These are phyloP conservation scores for Aspiorhynchus laticeps DNA, from an alignment of 2,113 vertebrate species.

Conservation along the genomic window DNA sequence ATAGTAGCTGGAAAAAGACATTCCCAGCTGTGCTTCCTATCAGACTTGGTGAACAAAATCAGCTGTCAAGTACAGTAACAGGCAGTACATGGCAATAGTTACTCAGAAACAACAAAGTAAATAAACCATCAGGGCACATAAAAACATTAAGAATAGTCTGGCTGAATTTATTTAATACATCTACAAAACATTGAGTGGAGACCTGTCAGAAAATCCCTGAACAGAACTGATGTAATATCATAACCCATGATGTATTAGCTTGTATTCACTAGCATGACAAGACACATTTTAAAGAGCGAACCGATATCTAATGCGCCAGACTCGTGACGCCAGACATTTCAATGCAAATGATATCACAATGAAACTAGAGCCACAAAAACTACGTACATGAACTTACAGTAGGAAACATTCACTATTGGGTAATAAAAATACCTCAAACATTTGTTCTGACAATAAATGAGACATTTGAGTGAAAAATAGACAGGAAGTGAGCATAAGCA, in stretches of 20 bases:
- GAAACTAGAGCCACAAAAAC: background rate
- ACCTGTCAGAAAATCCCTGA: background rate
- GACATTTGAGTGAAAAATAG: background rate
- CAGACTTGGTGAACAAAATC: no score
- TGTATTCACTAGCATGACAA: background rate
- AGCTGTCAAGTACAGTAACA: no score
- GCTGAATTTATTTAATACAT: background rate
- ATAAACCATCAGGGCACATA: background rate
- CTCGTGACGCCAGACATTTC: no score
- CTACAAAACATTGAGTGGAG: background rate
- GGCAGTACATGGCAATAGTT: no score
- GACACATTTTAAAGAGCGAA: background rate
- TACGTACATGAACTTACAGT: background rate
- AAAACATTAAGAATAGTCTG: background rate
- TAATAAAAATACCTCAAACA: background rate
- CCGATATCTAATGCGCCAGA: background rate
- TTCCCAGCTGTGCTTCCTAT: background rate
- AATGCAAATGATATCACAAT: background rate
- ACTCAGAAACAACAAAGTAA: no score
- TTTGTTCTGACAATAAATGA: background rate
- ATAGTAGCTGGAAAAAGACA: background rate
- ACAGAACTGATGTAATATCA: background rate
- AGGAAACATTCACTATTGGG: background rate
- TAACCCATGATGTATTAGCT: background rate
- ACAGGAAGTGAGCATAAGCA: background rate